Evolutionary conservation across 2,797 vertebrate genomes (phyloP), one percentile per base, ranked within the genome.

Genomic region (Kryptopterus vitreolus): DNA sequence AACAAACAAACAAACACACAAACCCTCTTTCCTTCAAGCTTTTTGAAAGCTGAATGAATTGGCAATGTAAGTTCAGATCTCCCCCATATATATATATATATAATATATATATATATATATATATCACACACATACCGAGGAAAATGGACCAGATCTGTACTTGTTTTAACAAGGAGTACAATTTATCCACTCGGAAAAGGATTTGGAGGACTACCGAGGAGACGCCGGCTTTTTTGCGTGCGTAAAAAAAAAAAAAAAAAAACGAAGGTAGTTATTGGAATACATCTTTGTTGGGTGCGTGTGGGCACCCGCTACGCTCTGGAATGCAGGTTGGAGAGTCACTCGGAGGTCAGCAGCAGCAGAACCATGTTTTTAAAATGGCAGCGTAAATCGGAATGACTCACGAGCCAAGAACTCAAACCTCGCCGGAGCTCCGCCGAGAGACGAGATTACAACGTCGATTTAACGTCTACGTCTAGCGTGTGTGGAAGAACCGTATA

Each of bases 71-170:
- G n/a, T n/a, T n/a, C n/a, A n/a, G n/a, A n/a, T n/a, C n/a, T n/a
- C n/a, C n/a, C n/a, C n/a, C n/a, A n/a, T n/a, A n/a, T n/a, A n/a
- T n/a, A n/a, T n/a, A n/a, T n/a, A n/a, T n/a, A n/a, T n/a, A n/a
- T n/a, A n/a, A n/a, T n/a, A n/a, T n/a, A n/a, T n/a, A n/a, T n/a
- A n/a, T n/a, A n/a, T n/a, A n/a, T n/a, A n/a, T n/a, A n/a, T n/a
- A n/a, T n/a, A n/a, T n/a, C n/a, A n/a, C n/a, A n/a, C n/a, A 83
- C 80, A 77, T 79, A 59, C 86, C 80, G 85, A 81, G 82, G 69
- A 81, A 80, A 90, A 87, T 80, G 77, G 85, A 89, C 89, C 86
- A 89, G 87, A 87, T 87, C 82, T 78, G 79, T 80, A 80, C 91
- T 90, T 87, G 83, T 82, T 90, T 88, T 84, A 79, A 83, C 73